phyloP scores from a whole-genome alignment of 1,140 invertebrate genomes.

The Pseudomyrmex cubaensis region DNA sequence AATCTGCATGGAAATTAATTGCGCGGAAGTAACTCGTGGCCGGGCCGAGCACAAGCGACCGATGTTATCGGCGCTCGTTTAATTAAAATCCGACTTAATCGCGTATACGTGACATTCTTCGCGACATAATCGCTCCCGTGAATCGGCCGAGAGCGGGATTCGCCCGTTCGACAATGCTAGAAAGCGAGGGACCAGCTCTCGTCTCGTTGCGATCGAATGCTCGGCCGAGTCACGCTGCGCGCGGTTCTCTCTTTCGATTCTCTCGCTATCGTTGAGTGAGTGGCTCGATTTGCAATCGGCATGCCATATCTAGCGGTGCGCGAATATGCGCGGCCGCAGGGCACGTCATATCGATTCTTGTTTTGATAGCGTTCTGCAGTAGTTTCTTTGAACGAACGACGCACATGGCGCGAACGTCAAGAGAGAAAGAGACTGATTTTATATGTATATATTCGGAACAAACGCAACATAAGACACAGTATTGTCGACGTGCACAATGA shows the following conservation, averaged over 20 bases:
- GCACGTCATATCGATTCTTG: slow-evolving; percentile 67
- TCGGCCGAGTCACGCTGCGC: slow-evolving; percentile 24
- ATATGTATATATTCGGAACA: slow-evolving; percentile 34
- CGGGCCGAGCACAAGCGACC: no score
- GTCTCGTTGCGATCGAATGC: background rate
- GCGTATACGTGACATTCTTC: slow-evolving; percentile 44
- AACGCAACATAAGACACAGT: slow-evolving; percentile 19
- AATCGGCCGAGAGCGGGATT: slow-evolving; percentile 25
- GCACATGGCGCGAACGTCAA: background rate
- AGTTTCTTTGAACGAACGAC: slow-evolving; percentile 65
- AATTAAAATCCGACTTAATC: slow-evolving; percentile 59
- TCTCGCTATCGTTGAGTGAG: slow-evolving; percentile 33
- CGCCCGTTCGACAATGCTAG: slow-evolving; percentile 6
- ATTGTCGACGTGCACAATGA: slow-evolving; percentile 41
- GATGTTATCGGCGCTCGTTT: slow-evolving; percentile 40
- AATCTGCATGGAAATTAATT: slow-evolving; percentile 56
- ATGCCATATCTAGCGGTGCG: slow-evolving; percentile 2
- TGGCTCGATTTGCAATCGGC: slow-evolving; percentile 55
- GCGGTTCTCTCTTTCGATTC: slow-evolving; percentile 16
- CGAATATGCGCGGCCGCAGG: slow-evolving; percentile 46
- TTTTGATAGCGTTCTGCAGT: slow-evolving; percentile 63
- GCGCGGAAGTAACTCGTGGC: slow-evolving; percentile 42
- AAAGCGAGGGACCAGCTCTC: slow-evolving; percentile 9
- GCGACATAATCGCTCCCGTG: slow-evolving; percentile 39
- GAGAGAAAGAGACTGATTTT: background rate